Percentiles rank a stretch among this genome's conserved stretches.
phyloP scores from a whole-genome alignment of 1,140 invertebrate genomes.

The Triops longicaudatus region DNA sequence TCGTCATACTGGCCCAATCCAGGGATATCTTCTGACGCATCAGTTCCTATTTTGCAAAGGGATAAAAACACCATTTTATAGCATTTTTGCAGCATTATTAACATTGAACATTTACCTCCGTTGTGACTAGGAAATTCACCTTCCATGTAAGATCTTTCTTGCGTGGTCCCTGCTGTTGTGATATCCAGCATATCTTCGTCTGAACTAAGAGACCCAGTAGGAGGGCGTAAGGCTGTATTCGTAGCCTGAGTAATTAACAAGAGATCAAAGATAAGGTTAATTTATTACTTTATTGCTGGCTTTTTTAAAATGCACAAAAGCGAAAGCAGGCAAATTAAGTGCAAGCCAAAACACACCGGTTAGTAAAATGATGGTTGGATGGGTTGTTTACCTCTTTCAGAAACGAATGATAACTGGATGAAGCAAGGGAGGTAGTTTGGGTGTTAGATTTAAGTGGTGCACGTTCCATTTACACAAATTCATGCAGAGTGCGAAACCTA shows the following conservation, averaged over 20 bases:
- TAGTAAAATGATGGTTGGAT: not conserved
- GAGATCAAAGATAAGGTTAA: not conserved
- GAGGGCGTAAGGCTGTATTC: not conserved
- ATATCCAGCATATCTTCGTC: conserved; percentile 60
- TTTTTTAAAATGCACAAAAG: not conserved
- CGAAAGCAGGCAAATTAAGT: not conserved
- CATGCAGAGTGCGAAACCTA: conserved; percentile 12
- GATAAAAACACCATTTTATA: not conserved
- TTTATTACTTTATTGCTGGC: not conserved
- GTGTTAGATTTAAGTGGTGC: conserved; percentile 12
- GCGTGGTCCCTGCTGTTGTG: conserved; percentile 43
- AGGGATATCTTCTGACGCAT: conserved; percentile 18
- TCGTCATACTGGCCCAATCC: conserved; percentile 98
- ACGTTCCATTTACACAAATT: not conserved
- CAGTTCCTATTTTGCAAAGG: conserved; percentile 50
- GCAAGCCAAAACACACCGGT: not conserved
- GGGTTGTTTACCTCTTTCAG: not conserved
- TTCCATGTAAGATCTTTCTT: conserved; percentile 16
- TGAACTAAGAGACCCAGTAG: conserved; percentile 34
- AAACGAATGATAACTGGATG: not conserved
- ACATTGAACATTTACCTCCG: not conserved
- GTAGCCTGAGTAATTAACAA: not conserved
- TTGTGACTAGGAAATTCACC: conserved; percentile 19
- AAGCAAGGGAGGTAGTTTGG: conserved; percentile 9
- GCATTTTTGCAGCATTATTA: not conserved